Evolutionary conservation across 1,140 invertebrate genomes (phyloP), one percentile per base, ranked within the genome.

Genomic region (Chionoecetes opilio): DNA sequence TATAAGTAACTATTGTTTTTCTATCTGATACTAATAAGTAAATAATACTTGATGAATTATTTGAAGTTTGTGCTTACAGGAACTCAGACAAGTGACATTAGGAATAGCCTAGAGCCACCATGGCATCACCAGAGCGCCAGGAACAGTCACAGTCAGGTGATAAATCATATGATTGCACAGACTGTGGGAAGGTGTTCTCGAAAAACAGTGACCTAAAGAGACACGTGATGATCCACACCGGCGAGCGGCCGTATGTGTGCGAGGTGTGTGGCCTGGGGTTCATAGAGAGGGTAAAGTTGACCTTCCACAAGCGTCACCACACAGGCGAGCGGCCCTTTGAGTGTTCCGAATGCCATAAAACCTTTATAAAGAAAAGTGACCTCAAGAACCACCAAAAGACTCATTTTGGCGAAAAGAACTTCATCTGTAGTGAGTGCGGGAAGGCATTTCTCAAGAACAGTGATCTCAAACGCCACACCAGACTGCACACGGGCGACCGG

Each of bases 161-260:
- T 26, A 93, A 86, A 41, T 35, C 92, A 41, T 93, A 85, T 32
- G 92, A 93, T 32, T 94, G 93, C 87, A 31, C 75, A 90, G 41
- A 41, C 46, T 94, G 93, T 94, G 93, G 87, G 9, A 94, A 94
- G 26, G 46, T 88, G 14, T 94, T 94, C 34, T 38, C 86, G 9
- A 94, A 94, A 87, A 94, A 89, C 41, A 94, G 93, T 89, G 93
- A 94, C 82, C 32, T 94, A 63, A 94, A 94, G n/a, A 88, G 93
- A 29, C 93, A 94, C 35, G 37, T 53, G 29, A 94, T 94, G 93
- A 94, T 94, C 82, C 93, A 94, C 82, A 94, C 93, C 17, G 93
- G 93, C 8, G 93, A 94, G n/a, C 34, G 93, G 41, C 93, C 93
- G 29, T 94, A 89, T 82, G 93, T 94, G 14, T 94, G 93, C 82